Evolutionary conservation across 1,140 invertebrate species (phyloP).

Genomic region (Papilio helenus): DNA sequence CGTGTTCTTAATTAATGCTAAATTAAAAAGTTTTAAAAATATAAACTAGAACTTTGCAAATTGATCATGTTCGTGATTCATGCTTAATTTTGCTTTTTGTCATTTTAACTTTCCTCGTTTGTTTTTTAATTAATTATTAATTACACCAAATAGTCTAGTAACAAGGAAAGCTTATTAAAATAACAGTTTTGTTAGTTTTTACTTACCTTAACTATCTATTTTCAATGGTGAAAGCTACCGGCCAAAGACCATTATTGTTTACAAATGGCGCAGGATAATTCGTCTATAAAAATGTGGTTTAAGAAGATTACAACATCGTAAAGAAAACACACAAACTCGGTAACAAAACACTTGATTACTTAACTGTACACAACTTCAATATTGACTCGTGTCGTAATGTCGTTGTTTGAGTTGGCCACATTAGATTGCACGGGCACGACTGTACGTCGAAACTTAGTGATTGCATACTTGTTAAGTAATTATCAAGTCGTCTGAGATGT

Average conservation of each 20-base stretch:
- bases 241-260: too few species aligned
- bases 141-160: too few species aligned
- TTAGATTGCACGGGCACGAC: conserved; percentile 10
- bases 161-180: too few species aligned
- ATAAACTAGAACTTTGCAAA: background rate
- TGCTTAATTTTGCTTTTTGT: background rate
- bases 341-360: conserved; percentile 25
- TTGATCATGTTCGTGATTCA: background rate
- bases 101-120: background rate
- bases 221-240: too few species aligned
- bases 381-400: conserved; percentile 23
- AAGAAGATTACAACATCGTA: background rate
- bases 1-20: conserved; percentile 18
- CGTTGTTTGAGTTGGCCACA: conserved; percentile 23
- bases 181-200: too few species aligned
- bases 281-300: background rate
- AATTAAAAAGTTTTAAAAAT: conserved; percentile 20
- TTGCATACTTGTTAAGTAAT: conserved; percentile 9
- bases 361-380: conserved; percentile 11
- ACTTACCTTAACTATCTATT: too few species aligned
- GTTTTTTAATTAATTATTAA: background rate
- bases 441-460: conserved; percentile 5
- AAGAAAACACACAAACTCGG: background rate
- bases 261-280: background rate
- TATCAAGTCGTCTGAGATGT: background rate